Percentiles rank a stretch among this genome's conserved stretches.
phyloP scores from a whole-genome alignment of 2,797 vertebrate genomes.

The Gadopsis bispinosus region DNA sequence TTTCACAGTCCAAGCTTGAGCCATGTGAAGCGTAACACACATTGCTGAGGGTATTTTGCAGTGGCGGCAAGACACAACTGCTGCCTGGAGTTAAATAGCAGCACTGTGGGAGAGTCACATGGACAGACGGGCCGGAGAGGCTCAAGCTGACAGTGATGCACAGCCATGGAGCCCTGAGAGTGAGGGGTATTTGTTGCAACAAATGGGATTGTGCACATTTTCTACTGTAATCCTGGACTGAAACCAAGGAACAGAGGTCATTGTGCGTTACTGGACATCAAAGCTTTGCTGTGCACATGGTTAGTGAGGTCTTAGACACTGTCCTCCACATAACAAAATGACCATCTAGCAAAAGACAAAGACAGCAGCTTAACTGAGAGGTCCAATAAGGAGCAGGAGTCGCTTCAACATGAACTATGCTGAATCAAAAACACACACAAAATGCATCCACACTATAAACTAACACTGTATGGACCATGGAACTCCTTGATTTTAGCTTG shows the following conservation, averaged over 20 bases:
- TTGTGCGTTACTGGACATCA: slow-evolving; percentile 38
- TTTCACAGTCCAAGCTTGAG: slow-evolving; percentile 39
- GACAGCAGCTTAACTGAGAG: not conserved
- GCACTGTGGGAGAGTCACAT: slow-evolving; percentile 37
- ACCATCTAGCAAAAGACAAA: slow-evolving; percentile 17
- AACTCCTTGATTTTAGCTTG: not conserved
- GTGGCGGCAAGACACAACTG: slow-evolving; percentile 30
- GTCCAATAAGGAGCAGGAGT: not conserved
- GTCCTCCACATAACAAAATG: slow-evolving; percentile 5
- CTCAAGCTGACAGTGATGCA: slow-evolving; percentile 54
- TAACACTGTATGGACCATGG: not conserved
- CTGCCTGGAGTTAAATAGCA: slow-evolving; percentile 49
- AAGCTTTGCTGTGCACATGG: slow-evolving; percentile 19
- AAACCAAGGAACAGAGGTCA: slow-evolving; percentile 38
- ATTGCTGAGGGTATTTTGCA: slow-evolving; percentile 41
- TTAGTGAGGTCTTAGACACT: slow-evolving; percentile 12
- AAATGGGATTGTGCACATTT: slow-evolving; percentile 68
- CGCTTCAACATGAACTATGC: not conserved
- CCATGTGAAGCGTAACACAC: slow-evolving; percentile 29
- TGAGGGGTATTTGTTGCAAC: slow-evolving; percentile 66
- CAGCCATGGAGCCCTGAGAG: slow-evolving; percentile 54
- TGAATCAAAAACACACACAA: not conserved
- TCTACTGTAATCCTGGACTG: slow-evolving; percentile 61
- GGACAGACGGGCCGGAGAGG: slow-evolving; percentile 45
- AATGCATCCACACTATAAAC: not conserved